These are phyloP conservation scores for Xerus rutilus DNA, from an alignment of 2,797 vertebrate genomes.

Conservation along the genomic window DNA sequence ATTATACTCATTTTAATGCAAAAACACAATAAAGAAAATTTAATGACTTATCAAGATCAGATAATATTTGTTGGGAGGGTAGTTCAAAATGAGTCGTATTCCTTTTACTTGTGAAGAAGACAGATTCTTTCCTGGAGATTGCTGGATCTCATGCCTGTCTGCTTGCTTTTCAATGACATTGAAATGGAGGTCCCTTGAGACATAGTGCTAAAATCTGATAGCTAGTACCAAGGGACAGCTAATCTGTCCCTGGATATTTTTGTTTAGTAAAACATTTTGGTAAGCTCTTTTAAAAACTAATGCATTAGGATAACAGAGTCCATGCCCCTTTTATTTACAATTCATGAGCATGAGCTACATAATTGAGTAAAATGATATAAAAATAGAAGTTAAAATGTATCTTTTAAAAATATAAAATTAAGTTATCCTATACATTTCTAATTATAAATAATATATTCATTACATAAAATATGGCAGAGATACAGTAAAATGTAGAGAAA, in stretches of 20 bases:
- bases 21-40: background rate
- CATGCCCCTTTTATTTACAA: background rate
- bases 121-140: background rate
- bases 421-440: background rate
- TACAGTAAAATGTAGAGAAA: background rate
- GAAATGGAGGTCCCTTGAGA: background rate
- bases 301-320: background rate
- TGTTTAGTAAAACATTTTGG: constrained; percentile 2
- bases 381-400: background rate
- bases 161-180: background rate
- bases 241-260: background rate
- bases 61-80: background rate
- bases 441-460: background rate
- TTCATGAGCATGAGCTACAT: background rate
- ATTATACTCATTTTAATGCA: constrained; percentile 8
- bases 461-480: background rate
- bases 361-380: background rate
- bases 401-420: background rate
- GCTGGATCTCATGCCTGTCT: background rate
- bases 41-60: background rate
- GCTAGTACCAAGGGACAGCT: background rate
- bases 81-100: background rate
- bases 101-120: background rate
- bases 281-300: background rate
- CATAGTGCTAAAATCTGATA: background rate